Base-by-base conservation (phyloP, 2,888 invertebrate species). In the Orthosia gracilis region DNA sequence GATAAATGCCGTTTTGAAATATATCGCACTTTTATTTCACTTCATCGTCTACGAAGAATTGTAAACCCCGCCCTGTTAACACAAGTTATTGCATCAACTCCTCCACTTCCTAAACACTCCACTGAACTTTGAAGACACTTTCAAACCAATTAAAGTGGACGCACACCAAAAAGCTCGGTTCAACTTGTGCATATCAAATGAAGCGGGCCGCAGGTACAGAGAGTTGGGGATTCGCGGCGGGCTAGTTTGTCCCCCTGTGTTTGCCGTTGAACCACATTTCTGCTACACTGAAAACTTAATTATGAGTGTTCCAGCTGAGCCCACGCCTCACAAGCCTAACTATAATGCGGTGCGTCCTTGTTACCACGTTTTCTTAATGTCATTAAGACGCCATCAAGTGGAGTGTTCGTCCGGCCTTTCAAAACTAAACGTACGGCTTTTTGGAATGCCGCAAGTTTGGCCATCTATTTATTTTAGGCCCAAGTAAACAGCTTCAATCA, bases 221-320 rank as follows among this genome's bases (percentile, higher is more conserved):
- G 78, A 88, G 84, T 85, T 83, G 76, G 82, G 65, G 78, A 84
- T 84, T 85, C 76, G 77, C 72, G 85, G 85, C 85, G 80, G 86
- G 83, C 88, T 74, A 80, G 80, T 82, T 80, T 69, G 58, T 73
- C 67, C 69, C 52, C 78, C 84, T 77, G 85, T 93, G 91, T 93
- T 93, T 92, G 89, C 90, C 85, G 85, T 89, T 85, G 90, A 93
- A 92, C 93, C 93, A 90, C 92, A 92, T 93, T 94, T 92, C 91
- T 89, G 90, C 90, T 91, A 87, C 89, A 91, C 92, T 91, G 91
- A 91, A 94, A 95, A 94, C 92, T 93, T 92, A 94, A 94, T 94
- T 94, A 94, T 89, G 90, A 89, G 85, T 84, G 87, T 84, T 86
- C 70, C 69, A 63, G 85, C 75, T 76, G 74, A 76, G 80, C 80